Base-by-base conservation (phyloP, 2,888 invertebrate genomes). In the Thymelicus sylvestris region DNA sequence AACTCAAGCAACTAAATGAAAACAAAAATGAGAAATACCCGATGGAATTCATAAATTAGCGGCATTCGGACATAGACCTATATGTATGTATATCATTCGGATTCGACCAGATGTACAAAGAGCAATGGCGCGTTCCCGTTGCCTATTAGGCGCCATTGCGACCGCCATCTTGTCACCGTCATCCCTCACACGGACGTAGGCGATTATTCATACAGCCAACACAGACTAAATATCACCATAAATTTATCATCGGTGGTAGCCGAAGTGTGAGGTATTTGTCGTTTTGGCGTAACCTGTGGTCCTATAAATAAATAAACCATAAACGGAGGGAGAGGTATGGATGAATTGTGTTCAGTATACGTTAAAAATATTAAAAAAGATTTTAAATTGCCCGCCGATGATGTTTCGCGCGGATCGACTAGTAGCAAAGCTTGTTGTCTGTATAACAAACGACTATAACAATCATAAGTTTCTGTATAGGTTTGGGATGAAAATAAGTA, bases 151-250 rank as follows among this genome's bases (percentile, higher is more conserved):
- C 72, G 75, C 76, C 75, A 77, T 74, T 73, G 74, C 68, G 76
- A 73, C 71, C 77, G 74, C 81, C 83, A 82, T 83, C 80, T 82
- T 83, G 81, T 72, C 67, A 60, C 76, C 75, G 75, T 78, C 78
- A 81, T 83, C 77, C 70, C 78, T 83, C 81, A 71, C 65, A 71
- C 66, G 74, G 66, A 73, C 75, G 72, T 74, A 71, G 72, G 75
- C 74, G 67, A 83, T 83, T 79, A 80, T 75, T 82, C 82, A 83
- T 78, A 79, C 75, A 76, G 75, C 74, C 77, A 75, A 61, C 75
- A 70, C 70, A 72, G 65, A 70, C 65, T 65, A 61, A 66, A 65
- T 70, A 70, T 66, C 50, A 60, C 44, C 10, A 61, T 55, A 61
- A 71, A 71, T 71, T 61, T 55, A 55, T 71, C 61, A 55, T 71